Percentiles rank a stretch among this genome's conserved stretches.
phyloP scores from a whole-genome alignment of 2,888 invertebrate species.

The Nemotelus pantherinus region DNA sequence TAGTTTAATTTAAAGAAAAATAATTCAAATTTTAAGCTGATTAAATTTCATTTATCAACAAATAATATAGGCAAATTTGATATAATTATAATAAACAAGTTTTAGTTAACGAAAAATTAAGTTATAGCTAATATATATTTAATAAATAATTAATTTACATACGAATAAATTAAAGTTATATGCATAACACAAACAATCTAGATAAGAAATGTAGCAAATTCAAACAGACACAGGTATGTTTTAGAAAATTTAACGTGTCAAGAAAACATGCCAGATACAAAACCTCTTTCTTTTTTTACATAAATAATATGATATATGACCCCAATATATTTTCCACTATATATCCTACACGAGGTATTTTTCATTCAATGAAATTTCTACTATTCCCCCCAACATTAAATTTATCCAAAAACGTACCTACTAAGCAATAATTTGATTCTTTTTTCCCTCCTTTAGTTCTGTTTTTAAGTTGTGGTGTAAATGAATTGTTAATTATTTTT shows the following conservation, averaged over 20 bases:
- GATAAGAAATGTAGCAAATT: neutral
- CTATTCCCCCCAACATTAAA: constrained; percentile 20
- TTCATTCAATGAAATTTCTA: neutral
- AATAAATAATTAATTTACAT: constrained; percentile 27
- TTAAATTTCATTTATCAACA: constrained; percentile 6
- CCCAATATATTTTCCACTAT: neutral
- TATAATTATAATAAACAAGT: constrained; percentile 18
- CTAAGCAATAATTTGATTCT: constrained; percentile 8
- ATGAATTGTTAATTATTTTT: constrained; percentile 53
- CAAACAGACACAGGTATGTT: neutral
- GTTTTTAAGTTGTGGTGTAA: constrained; percentile 48
- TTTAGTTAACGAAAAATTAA: constrained; percentile 33
- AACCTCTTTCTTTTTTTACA: constrained; percentile 20
- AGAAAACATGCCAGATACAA: constrained; percentile 3
- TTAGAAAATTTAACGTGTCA: neutral
- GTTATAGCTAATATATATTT: constrained; percentile 42
- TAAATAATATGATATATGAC: neutral
- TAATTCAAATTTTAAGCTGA: constrained; percentile 15
- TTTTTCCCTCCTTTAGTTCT: neutral
- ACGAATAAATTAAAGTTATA: constrained; percentile 24
- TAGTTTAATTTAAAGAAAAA: constrained; percentile 30
- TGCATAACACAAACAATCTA: constrained; percentile 12
- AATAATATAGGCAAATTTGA: constrained; percentile 28
- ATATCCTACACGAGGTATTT: constrained; percentile 1
- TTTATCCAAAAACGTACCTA: constrained; percentile 10